A percentile compares a stretch with the other conserved stretches of the same genome.
phyloP scores from a whole-genome alignment of 2,113 vertebrate genomes.

The Brienomyrus brachyistius region DNA sequence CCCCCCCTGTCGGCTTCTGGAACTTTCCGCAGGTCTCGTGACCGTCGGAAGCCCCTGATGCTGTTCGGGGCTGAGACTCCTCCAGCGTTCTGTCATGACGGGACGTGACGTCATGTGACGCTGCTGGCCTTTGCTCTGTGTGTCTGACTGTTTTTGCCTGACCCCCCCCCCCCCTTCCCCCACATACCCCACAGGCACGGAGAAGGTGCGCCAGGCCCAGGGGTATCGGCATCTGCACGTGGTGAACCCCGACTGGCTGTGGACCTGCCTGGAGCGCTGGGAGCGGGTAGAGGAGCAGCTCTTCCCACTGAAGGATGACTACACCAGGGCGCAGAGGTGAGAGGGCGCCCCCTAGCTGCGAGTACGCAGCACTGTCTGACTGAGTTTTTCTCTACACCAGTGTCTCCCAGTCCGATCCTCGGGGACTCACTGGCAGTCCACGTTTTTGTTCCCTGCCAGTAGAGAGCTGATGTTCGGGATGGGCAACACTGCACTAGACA shows the following conservation, averaged over 20 bases:
- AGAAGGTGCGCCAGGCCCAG: constrained; percentile 90
- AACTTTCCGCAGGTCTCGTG: too few species aligned
- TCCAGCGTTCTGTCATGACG: too few species aligned
- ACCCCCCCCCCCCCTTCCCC: background rate
- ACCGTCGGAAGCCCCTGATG: too few species aligned
- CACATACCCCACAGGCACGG: constrained; percentile 68
- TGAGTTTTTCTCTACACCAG: background rate
- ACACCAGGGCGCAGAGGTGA: constrained; percentile 70
- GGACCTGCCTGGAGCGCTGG: constrained; percentile 96
- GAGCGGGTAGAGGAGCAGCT: constrained; percentile 88
- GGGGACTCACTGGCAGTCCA: background rate
- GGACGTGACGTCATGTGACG: background rate
- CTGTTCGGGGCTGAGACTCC: too few species aligned
- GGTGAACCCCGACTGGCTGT: constrained; percentile 94
- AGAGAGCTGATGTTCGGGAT: background rate
- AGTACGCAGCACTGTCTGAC: background rate
- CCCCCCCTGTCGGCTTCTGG: too few species aligned
- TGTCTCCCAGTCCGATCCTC: background rate
- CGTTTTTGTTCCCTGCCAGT: background rate
- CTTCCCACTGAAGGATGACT: constrained; percentile 85
- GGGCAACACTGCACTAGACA: background rate
- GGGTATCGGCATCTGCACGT: constrained; percentile 79
- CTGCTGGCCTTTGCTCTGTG: background rate
- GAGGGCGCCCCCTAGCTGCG: background rate
- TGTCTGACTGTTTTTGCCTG: background rate